Evolutionary conservation across 2,797 vertebrate species (phyloP).

Genomic region (Helarctos malayanus): DNA sequence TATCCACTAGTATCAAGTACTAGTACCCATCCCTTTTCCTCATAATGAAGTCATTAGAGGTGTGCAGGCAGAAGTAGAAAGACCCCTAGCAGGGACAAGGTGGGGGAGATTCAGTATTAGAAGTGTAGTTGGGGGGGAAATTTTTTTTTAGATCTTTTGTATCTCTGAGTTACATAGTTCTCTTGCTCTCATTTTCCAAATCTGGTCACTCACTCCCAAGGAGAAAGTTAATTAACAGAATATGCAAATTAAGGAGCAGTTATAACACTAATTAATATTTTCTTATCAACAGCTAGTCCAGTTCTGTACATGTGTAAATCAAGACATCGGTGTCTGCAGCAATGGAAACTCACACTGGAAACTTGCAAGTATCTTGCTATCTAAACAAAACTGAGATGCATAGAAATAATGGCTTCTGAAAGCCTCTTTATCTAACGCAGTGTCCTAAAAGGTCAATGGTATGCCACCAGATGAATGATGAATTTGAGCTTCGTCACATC

Average conservation of each 20-base stretch:
- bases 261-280: conserved; percentile 71
- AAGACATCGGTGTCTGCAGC: conserved; percentile 36
- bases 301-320: conserved; percentile 65
- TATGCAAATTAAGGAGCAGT: conserved; percentile 74
- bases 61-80: background rate
- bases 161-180: conserved; percentile 24
- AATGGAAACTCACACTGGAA: conserved; percentile 54
- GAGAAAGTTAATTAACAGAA: conserved; percentile 70
- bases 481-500: background rate
- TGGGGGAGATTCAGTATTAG: background rate
- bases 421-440: background rate
- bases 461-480: background rate
- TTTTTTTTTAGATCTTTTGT: conserved; percentile 13
- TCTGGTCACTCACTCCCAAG: conserved; percentile 50
- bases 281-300: background rate
- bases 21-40: too few relatives aligned
- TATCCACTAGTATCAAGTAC: background rate
- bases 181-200: conserved; percentile 43
- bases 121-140: background rate
- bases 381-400: background rate
- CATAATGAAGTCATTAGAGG: background rate
- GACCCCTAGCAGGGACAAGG: background rate
- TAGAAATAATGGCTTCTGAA: background rate
- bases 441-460: background rate
- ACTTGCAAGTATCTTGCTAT: conserved; percentile 51